phyloP scores from a whole-genome alignment of 2,888 invertebrate genomes.

The Balanococcus diminutus region DNA sequence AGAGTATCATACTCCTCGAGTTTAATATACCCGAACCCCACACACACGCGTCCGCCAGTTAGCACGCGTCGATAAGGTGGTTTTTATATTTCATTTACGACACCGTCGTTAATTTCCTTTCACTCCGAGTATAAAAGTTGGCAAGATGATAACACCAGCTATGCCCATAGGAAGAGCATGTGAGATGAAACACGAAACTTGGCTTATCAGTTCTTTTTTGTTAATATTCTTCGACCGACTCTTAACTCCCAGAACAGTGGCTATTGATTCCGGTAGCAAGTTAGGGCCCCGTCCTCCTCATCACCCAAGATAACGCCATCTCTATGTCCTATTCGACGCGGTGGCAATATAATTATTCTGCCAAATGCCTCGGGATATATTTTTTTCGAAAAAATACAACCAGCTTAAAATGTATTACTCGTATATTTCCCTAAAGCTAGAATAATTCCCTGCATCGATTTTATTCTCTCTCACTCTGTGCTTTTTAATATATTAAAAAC shows the following conservation, averaged over 20 bases:
- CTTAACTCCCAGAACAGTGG: not conserved
- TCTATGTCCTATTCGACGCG: not conserved
- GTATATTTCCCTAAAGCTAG: not conserved
- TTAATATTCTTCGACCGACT: not conserved
- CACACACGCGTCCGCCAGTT: not conserved
- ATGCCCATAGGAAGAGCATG: not conserved
- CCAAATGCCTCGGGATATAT: not conserved
- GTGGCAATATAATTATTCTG: not conserved
- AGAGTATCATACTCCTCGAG: not conserved
- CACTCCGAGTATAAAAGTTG: not conserved
- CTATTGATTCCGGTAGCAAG: not conserved
- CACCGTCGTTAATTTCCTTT: constrained; percentile 1
- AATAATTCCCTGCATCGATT: constrained; percentile 8
- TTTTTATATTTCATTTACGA: constrained; percentile 36
- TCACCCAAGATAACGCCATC: not conserved
- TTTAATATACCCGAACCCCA: not conserved
- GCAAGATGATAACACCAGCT: not conserved
- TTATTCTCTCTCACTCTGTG: not conserved
- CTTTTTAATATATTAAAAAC: constrained; percentile 42
- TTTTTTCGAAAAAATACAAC: not conserved
- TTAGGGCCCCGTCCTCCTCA: not conserved
- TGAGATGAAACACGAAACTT: not conserved
- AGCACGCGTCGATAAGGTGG: constrained; percentile 34
- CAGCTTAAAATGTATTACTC: not conserved
- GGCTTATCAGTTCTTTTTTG: not conserved